phyloP scores from a whole-genome alignment of 2,888 invertebrate species.

The Hirtodrosophila alboralis region DNA sequence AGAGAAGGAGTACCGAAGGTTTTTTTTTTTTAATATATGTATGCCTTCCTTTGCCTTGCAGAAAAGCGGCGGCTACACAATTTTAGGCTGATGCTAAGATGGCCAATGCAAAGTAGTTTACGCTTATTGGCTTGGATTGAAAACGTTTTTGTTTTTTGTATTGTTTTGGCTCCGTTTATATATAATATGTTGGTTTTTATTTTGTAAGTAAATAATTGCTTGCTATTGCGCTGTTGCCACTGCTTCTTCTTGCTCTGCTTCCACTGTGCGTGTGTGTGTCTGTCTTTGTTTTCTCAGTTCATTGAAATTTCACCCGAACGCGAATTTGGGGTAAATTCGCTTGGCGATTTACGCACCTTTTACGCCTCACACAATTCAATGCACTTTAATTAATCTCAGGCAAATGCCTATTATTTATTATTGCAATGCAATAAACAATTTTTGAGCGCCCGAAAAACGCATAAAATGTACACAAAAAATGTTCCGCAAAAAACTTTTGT shows the following conservation, averaged over 20 bases:
- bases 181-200: conserved; percentile 59
- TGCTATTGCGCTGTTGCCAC: conserved; percentile 77
- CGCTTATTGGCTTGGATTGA: conserved; percentile 10
- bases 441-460: conserved; percentile 70
- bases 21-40: conserved; percentile 41
- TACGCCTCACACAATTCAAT: conserved; percentile 50
- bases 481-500: conserved; percentile 81
- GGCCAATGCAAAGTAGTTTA: conserved; percentile 3
- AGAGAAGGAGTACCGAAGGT: conserved; percentile 67
- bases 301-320: conserved; percentile 82
- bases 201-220: conserved; percentile 77
- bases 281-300: conserved; percentile 82
- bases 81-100: conserved; percentile 15
- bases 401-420: conserved; percentile 50
- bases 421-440: conserved; percentile 59
- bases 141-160: conserved; percentile 24
- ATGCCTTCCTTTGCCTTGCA: conserved; percentile 43
- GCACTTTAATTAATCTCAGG: conserved; percentile 47
- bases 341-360: conserved; percentile 63
- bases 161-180: conserved; percentile 52
- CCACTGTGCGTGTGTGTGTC: conserved; percentile 56
- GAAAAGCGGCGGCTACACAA: conserved; percentile 44
- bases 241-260: conserved; percentile 67
- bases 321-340: conserved; percentile 73
- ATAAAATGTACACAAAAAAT: conserved; percentile 78